A percentile compares a stretch with the other conserved stretches of the same genome.
phyloP scores from a whole-genome alignment of 2,113 vertebrate species.

The Carassius auratus region DNA sequence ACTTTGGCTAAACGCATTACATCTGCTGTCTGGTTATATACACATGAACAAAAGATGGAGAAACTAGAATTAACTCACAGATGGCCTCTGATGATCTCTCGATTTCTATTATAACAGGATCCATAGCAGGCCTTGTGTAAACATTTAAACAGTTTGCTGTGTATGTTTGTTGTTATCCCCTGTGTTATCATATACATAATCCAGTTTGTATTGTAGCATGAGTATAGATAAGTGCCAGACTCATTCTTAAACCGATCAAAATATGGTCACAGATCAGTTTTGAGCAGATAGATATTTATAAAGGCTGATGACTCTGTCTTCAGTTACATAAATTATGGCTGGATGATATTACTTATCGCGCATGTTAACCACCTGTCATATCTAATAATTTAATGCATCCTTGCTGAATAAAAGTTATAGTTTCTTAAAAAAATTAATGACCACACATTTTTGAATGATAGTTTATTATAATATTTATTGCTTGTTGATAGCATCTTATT shows the following conservation, averaged over 20 bases:
- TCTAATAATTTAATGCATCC: neutral
- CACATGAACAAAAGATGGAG: neutral
- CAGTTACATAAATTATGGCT: neutral
- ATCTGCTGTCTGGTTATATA: neutral
- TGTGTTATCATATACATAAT: neutral
- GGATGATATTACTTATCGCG: neutral
- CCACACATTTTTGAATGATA: too few relatives aligned
- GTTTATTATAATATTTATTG: too few relatives aligned
- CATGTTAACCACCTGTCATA: neutral
- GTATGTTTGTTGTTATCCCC: neutral
- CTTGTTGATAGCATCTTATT: neutral
- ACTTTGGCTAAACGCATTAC: neutral
- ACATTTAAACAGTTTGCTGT: neutral
- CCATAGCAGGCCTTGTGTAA: neutral
- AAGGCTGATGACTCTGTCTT: neutral
- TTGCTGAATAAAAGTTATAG: neutral
- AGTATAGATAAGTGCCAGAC: neutral
- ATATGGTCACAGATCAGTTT: neutral
- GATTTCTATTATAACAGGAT: constrained; percentile 16
- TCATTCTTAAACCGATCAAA: neutral
- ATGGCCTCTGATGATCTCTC: neutral
- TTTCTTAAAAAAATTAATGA: too few relatives aligned
- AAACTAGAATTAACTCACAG: too few relatives aligned
- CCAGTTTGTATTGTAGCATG: neutral
- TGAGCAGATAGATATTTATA: neutral